A percentile compares a stretch with the other conserved stretches of the same genome.
Conservation (phyloP, 1,140 invertebrate species). For the Heliconius congener region DNA sequence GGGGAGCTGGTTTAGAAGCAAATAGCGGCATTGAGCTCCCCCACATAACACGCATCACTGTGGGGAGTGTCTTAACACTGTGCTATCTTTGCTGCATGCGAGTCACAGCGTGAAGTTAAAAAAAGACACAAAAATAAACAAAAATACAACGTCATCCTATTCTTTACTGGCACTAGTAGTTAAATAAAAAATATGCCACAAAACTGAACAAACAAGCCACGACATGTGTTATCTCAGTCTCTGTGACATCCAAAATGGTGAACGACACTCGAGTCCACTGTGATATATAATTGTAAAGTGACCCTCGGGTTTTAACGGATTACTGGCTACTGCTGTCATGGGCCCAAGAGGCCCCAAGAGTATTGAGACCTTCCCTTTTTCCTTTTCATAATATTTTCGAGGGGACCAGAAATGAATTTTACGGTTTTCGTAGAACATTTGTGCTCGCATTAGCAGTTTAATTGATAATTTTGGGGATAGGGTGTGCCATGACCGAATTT, state of each 20-base stretch:
- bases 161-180: not conserved
- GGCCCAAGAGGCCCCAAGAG: constrained; percentile 33
- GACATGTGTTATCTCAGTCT: constrained; percentile 1
- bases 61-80: no score
- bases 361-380: constrained; percentile 41
- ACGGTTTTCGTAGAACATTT: constrained; percentile 45
- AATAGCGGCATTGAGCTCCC: no score
- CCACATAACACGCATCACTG: no score
- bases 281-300: constrained; percentile 42
- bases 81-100: no score
- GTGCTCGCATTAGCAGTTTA: constrained; percentile 45
- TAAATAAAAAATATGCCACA: not conserved
- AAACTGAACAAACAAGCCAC: not conserved
- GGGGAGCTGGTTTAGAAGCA: no score
- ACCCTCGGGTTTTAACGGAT: constrained; percentile 38
- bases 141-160: not conserved
- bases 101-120: no score
- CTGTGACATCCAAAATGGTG: constrained; percentile 32
- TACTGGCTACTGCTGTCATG: constrained; percentile 41
- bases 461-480: constrained; percentile 46
- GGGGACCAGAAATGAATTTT: constrained; percentile 51
- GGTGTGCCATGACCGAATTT: constrained; percentile 23
- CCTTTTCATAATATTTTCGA: constrained; percentile 48
- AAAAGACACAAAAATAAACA: no score
- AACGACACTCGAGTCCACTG: constrained; percentile 29